A percentile compares a stretch with the other conserved stretches of the same genome.
phyloP scores from a whole-genome alignment of 2,113 vertebrate genomes.

The Takifugu flavidus region DNA sequence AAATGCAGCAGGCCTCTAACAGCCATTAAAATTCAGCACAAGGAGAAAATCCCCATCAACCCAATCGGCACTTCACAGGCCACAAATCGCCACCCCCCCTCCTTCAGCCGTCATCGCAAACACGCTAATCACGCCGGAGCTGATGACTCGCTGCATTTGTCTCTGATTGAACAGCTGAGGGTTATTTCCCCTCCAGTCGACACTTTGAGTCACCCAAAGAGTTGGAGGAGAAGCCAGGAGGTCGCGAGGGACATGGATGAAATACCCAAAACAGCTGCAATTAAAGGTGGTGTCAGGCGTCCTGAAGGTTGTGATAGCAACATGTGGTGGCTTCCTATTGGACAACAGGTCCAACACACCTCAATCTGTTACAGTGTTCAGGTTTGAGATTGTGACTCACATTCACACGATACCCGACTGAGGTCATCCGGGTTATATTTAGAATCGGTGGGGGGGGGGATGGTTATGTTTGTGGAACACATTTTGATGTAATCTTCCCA shows the following conservation, averaged over 20 bases:
- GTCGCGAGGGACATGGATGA: background rate
- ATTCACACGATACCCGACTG: too few species aligned
- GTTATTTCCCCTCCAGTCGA: conserved; percentile 1
- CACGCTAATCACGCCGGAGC: background rate
- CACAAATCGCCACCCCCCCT: conserved; percentile 1
- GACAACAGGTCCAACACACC: conserved; percentile 1
- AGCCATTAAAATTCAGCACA: background rate
- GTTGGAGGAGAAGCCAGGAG: background rate
- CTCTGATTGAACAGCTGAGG: background rate
- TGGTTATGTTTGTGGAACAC: too few species aligned
- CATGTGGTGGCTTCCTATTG: background rate
- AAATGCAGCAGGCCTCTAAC: background rate
- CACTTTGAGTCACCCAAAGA: background rate
- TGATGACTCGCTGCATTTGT: conserved; percentile 5
- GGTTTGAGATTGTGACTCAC: too few species aligned
- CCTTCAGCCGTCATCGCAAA: background rate
- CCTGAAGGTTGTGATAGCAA: conserved; percentile 4
- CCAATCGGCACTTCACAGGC: conserved; percentile 19
- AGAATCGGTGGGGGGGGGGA: too few species aligned
- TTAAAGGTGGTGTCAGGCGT: conserved; percentile 8
- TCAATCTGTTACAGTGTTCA: too few species aligned
- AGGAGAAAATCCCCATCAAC: conserved; percentile 22
- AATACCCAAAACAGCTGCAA: conserved; percentile 8
- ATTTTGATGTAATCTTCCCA: too few species aligned
- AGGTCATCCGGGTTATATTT: too few species aligned